phyloP scores from a whole-genome alignment of 1,140 invertebrate genomes.

The Tetranychus cinnabarinus region DNA sequence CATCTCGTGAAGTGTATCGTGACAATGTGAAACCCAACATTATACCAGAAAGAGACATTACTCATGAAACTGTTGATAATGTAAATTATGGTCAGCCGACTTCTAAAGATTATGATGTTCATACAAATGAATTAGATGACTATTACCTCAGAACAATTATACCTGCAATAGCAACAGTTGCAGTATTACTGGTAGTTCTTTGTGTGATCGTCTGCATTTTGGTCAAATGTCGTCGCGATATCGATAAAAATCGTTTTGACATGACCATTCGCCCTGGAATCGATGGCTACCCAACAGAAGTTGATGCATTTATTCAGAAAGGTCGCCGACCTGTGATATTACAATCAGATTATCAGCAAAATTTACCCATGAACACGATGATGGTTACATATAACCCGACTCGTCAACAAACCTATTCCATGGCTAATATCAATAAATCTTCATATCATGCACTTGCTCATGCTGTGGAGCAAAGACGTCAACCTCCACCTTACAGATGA shows the following conservation, averaged over 20 bases:
- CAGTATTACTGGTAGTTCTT: background rate
- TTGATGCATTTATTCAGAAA: background rate
- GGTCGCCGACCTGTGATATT: conserved; percentile 7
- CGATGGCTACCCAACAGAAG: background rate
- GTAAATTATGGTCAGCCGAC: background rate
- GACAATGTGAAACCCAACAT: background rate
- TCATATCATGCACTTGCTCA: too few species aligned
- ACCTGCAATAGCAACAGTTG: conserved; percentile 2
- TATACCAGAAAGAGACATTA: background rate
- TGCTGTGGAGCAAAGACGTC: too few species aligned
- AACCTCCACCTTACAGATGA: too few species aligned
- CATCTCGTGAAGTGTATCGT: background rate
- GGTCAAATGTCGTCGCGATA: background rate
- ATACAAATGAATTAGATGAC: background rate
- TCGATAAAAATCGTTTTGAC: background rate
- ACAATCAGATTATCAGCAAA: conserved; percentile 2
- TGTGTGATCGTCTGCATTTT: background rate
- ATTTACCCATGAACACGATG: background rate
- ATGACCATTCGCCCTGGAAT: background rate
- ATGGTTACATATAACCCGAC: too few species aligned
- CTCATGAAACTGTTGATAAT: background rate
- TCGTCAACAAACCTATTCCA: too few species aligned
- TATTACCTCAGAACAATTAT: conserved; percentile 1
- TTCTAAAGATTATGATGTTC: background rate
- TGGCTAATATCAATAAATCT: too few species aligned